A percentile compares a stretch with the other conserved stretches of the same genome.
These are phyloP conservation scores for Phortica okadai DNA, from an alignment of 2,888 invertebrate genomes.

Conservation along the genomic window DNA sequence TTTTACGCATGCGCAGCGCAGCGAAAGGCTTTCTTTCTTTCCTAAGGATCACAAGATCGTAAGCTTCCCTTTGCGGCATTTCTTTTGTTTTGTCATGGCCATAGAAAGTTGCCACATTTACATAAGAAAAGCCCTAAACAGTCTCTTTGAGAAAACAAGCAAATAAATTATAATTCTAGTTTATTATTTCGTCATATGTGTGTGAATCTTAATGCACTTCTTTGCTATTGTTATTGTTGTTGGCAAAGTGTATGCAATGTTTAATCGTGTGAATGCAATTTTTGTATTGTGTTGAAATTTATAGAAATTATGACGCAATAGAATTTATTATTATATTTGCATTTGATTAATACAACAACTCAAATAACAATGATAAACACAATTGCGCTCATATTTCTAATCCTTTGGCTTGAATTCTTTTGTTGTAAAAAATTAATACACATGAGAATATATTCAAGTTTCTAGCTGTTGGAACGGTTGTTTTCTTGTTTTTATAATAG, in stretches of 20 bases:
- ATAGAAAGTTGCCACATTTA: slow-evolving; percentile 7
- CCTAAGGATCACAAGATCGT: slow-evolving; percentile 8
- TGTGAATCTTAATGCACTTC: slow-evolving; percentile 8
- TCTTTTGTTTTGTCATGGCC: neutral
- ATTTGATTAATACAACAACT: neutral
- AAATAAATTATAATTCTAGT: slow-evolving; percentile 17
- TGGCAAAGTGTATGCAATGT: neutral
- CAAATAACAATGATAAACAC: neutral
- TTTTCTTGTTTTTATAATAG: no score
- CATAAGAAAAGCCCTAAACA: slow-evolving; percentile 16
- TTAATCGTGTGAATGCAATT: slow-evolving; percentile 10
- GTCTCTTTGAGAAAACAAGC: neutral
- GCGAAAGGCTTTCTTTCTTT: slow-evolving; percentile 8
- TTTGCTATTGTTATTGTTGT: neutral
- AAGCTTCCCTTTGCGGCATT: slow-evolving; percentile 13
- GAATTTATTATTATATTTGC: slow-evolving; percentile 16
- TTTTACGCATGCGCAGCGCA: slow-evolving; percentile 13
- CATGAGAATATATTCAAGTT: no score
- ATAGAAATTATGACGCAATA: neutral
- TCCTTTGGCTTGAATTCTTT: neutral
- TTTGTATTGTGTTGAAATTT: neutral
- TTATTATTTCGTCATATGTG: slow-evolving; percentile 10
- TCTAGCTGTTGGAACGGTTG: no score
- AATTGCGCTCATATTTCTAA: neutral
- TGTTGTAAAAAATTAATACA: neutral